These are phyloP conservation scores for Melitaea cinxia DNA, from an alignment of 1,140 invertebrate species.

Conservation along the genomic window DNA sequence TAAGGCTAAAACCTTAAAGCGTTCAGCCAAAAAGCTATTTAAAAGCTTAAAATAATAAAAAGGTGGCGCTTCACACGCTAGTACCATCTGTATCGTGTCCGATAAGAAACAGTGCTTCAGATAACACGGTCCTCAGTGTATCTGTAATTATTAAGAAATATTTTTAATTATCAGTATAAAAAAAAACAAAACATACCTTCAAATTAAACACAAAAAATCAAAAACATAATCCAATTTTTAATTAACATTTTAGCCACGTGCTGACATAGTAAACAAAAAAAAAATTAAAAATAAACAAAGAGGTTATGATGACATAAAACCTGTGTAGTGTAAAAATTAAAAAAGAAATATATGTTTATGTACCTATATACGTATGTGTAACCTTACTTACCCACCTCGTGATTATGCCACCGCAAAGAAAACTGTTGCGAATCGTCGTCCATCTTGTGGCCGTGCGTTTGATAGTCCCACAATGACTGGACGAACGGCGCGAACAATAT, in stretches of 20 bases:
- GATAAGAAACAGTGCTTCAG: conserved; percentile 46
- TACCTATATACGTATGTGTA: too few relatives aligned
- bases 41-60: conserved; percentile 29
- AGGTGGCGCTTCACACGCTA: conserved; percentile 34
- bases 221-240: neutral
- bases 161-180: conserved; percentile 28
- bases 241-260: neutral
- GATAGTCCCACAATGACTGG: conserved; percentile 35
- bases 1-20: neutral
- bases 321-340: conserved; percentile 14
- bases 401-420: conserved; percentile 91
- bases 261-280: conserved; percentile 1
- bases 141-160: conserved; percentile 50
- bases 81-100: conserved; percentile 49
- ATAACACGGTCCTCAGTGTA: conserved; percentile 53
- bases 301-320: conserved; percentile 10
- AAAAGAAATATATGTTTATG: conserved; percentile 7
- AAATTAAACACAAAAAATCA: conserved; percentile 24
- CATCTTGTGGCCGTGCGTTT: conserved; percentile 54
- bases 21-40: conserved; percentile 22
- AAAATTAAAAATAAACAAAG: neutral
- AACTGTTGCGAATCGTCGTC: conserved; percentile 87
- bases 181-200: conserved; percentile 21
- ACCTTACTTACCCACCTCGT: conserved; percentile 84
- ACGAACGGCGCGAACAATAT: conserved; percentile 59